Base-by-base conservation (phyloP, 1,140 invertebrate species). In the Adoxophyes honmai region DNA sequence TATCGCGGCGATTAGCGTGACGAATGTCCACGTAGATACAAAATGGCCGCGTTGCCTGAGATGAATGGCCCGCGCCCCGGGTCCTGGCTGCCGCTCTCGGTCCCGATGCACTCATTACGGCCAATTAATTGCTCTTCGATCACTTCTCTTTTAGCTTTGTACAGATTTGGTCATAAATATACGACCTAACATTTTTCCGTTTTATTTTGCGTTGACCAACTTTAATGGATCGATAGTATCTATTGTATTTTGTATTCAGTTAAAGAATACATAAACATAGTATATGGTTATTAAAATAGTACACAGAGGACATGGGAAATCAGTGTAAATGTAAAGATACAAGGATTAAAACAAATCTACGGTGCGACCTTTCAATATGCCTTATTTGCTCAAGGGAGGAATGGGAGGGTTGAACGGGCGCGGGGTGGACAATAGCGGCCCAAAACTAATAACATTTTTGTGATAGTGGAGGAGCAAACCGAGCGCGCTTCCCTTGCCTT, bases 391-490 rank as follows among this genome's bases (percentile, higher is more conserved):
- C 68, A 71, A 33, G 62, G 65, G 60, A 65, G 64, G 58, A 63
- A 60, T 42, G 60, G 54, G 70, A 81, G 75, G 75, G 68, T 66
- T 61, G 72, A 68, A 62, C 66, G 75, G 69, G 66, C 64, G 68
- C 62, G 59, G 71, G 79, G 74, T 70, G 74, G 75, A 73, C 81
- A 81, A 84, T 84, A 81, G 80, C 79, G 79, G 65, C 73, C 79
- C 75, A 74, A 81, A 86, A 86, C 82, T 87, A 86, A 86, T 87
- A 87, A 87, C 81, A 87, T 87, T 87, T 86, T 87, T 86, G 75
- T 75, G 82, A 84, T 81, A 82, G 76, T 73, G 64, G 64, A 66
- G 67, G 70, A 78, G 74, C 70, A 66, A 81, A 70, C 69, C 68
- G 73, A 75, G 68, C 71, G 66, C 64, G 63, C 63, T 75, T 71